Evolutionary conservation across 2,888 invertebrate species (phyloP).

Genomic region (Melanchra persicariae): DNA sequence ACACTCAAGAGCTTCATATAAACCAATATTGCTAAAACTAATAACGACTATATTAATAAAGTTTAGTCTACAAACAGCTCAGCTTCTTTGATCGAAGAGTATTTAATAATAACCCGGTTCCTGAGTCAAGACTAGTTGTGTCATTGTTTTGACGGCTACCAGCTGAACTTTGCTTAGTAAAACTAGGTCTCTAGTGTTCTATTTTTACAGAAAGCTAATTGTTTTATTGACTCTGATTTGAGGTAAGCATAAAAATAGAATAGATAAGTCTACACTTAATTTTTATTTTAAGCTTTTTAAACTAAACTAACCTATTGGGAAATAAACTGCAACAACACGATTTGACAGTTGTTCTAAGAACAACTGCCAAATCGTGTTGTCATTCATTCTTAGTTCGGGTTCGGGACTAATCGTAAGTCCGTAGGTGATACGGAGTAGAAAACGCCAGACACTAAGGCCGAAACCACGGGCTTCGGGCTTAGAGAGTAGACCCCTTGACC

Average conservation of each 20-base stretch:
- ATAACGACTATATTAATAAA: constrained; percentile 79
- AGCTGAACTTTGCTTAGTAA: not conserved
- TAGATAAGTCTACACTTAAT: no score
- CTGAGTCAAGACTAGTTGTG: not conserved
- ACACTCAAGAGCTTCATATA: constrained; percentile 6
- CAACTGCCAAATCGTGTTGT: no score
- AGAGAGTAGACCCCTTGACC: no score
- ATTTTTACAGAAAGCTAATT: not conserved
- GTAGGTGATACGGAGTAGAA: no score
- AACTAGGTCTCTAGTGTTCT: not conserved
- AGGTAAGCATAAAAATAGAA: not conserved
- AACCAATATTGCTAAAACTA: constrained; percentile 64
- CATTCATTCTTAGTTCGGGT: no score
- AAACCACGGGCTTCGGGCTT: no score
- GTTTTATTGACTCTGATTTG: not conserved
- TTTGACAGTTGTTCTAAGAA: no score
- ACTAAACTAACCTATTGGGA: no score
- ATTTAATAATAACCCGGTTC: constrained; percentile 56
- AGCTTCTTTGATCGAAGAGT: constrained; percentile 59
- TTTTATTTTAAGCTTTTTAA: no score
- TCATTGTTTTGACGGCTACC: not conserved
- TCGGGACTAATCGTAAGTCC: no score
- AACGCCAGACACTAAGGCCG: no score
- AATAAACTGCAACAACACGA: no score
- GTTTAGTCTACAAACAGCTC: constrained; percentile 61